Conservation (phyloP, 2,888 invertebrate genomes). For the Calameuta pallipes region DNA sequence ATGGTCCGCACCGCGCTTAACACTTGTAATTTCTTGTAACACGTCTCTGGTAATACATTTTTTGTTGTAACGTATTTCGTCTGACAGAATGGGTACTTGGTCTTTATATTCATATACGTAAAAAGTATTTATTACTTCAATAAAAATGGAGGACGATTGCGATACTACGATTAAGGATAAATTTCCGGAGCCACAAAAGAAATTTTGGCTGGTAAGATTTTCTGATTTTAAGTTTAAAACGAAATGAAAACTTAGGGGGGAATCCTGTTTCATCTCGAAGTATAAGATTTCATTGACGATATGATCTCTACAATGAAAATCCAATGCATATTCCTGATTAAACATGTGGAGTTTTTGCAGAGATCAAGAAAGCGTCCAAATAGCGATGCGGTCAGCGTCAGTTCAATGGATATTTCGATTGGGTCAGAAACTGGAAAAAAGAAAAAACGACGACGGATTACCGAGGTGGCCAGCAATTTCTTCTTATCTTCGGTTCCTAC, state of each 20-base stretch:
- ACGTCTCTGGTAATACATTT: background rate
- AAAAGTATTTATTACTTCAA: background rate
- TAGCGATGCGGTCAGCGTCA: conserved; percentile 58
- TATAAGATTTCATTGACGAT: conserved; percentile 12
- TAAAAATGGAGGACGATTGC: conserved; percentile 48
- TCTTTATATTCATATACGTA: background rate
- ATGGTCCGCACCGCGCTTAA: background rate
- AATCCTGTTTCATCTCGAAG: background rate
- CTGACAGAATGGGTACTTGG: background rate
- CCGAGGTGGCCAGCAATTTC: conserved; percentile 57
- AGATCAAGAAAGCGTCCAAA: conserved; percentile 59
- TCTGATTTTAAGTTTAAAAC: background rate
- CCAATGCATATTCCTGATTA: conserved; percentile 3
- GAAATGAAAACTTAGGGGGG: background rate
- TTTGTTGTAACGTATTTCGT: background rate
- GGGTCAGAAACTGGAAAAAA: conserved; percentile 48
- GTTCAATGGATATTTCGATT: conserved; percentile 60
- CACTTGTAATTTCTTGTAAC: background rate
- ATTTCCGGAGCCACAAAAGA: conserved; percentile 57
- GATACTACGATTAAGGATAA: conserved; percentile 49
- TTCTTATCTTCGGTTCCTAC: conserved; percentile 43
- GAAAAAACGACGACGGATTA: conserved; percentile 54
- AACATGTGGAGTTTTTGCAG: conserved; percentile 30
- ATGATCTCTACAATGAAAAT: conserved; percentile 1
- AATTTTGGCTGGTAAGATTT: conserved; percentile 57